Base-by-base conservation (phyloP, 2,888 invertebrate genomes). In the Chymomyza caudatula region DNA sequence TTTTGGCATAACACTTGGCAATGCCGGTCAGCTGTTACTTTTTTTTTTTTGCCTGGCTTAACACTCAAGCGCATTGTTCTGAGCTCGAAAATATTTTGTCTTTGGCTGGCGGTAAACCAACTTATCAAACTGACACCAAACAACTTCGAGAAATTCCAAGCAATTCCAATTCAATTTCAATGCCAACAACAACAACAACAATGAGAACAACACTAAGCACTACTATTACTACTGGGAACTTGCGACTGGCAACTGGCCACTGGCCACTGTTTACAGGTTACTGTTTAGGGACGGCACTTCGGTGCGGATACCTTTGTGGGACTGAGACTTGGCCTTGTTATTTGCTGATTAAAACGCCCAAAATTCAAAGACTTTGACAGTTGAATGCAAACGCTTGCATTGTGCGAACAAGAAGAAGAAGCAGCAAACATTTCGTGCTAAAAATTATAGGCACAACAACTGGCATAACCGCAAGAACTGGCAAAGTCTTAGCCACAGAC, bases 101-200 rank as follows among this genome's bases (percentile, higher is more conserved):
- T 19, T 8, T 51, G 63, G 25, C 54, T 17, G 62, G 44, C 51
- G n/a, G 60, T 44, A 20, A 43, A 29, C 64, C 81, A 81, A 88
- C 88, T 88, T 88, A 87, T 88, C 88, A 87, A 88, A 87, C 76
- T 88, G 88, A 88, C 88, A 88, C 88, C 88, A 85, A 88, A 88
- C 88, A 88, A 88, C 88, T 85, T 87, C 87, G 83, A 70, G 69
- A 82, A 87, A 88, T 88, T 88, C 88, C 89, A 87, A 78, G 56
- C 77, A 78, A 85, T 82, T 87, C 79, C 82, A 77, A 58, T 47
- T 75, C 72, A 77, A 86, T 86, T 86, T 71, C 66, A 70, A 74
- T 78, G 73, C 70, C 23, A 51, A 63, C 42, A 43, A 43, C 57
- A 43, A 55, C 23, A 51, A 63, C 42, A 43, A 43, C 57, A 43